Base-by-base conservation (phyloP, 2,797 vertebrate species). In the Acanthurus leucopareius region DNA sequence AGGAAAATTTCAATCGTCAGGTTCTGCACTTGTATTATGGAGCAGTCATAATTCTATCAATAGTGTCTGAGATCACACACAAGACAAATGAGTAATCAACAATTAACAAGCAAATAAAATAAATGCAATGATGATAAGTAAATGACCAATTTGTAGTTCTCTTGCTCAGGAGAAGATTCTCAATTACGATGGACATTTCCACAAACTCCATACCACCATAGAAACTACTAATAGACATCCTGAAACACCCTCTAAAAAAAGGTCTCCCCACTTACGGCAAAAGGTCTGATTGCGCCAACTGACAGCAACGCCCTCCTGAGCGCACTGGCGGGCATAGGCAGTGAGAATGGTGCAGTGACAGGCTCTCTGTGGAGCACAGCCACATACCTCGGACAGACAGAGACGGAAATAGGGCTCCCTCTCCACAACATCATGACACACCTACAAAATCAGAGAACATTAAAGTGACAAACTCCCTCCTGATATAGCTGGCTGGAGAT, bases 271-370 rank as follows among this genome's bases (percentile, higher is more conserved):
- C 96, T 96, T 91, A 97, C 96, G 48, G 48, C 98, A 99, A 88
- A 97, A 93, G 48, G 94, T 97, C 60, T 77, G 88, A 72, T 96
- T 98, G 79, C 96, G 97, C 98, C 97, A 99, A 58, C 45, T 9
- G 51, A 96, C 57, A 0, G 0, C 15, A 0, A 69, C 71, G 0
- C 96, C 97, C 81, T 97, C 97, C 82, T 93, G 95, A 69, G 96
- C 97, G 0, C 98, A 98, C 0, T 90, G 94, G 10, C 68, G 87
- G 44, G 95, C 91, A 0, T 97, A 98, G 58, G 97, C 96, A 0
- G 95, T 92, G 35, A 99, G 93, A 14, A 95, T 84, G 0, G 94
- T 85, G 70, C 97, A 98, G 52, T 95, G 95, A 66, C 97, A 98
- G 7, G 83, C 73, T 28, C 45, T 74, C 28, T 84, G 76, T 0